phyloP scores from a whole-genome alignment of 2,888 invertebrate species.

The Rhogogaster chlorosoma region DNA sequence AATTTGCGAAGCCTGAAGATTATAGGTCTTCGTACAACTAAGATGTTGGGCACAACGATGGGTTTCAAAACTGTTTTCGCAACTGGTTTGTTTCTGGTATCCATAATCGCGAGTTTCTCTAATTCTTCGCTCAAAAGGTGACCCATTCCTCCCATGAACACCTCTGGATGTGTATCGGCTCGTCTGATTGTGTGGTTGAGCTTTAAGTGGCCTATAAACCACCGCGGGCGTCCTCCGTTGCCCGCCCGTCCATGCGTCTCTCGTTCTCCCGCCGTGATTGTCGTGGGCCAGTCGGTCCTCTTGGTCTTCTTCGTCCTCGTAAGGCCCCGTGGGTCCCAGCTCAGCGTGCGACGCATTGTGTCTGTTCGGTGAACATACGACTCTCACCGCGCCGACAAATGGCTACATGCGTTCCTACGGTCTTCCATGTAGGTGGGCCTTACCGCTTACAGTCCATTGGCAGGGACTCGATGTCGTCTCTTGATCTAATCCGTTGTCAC shows the following conservation, averaged over 20 bases:
- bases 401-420: constrained; percentile 59
- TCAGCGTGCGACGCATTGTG: constrained; percentile 51
- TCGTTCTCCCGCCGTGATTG: constrained; percentile 44
- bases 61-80: neutral
- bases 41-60: neutral
- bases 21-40: neutral
- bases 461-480: constrained; percentile 32
- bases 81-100: constrained; percentile 8
- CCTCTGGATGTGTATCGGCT: constrained; percentile 55
- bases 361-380: constrained; percentile 51
- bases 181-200: constrained; percentile 50
- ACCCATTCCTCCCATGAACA: constrained; percentile 50
- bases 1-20: neutral
- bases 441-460: constrained; percentile 38
- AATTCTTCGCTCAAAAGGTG: constrained; percentile 35
- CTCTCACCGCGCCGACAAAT: constrained; percentile 57
- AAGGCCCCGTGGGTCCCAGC: constrained; percentile 45
- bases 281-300: constrained; percentile 44
- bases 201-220: constrained; percentile 65
- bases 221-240: constrained; percentile 57
- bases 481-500: constrained; percentile 50
- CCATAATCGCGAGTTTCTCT: constrained; percentile 19
- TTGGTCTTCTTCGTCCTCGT: constrained; percentile 1
- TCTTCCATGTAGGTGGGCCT: constrained; percentile 49
- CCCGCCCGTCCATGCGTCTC: constrained; percentile 25